These are phyloP conservation scores for Darevskia nairensis DNA, from an alignment of 2,797 vertebrate species.

Conservation along the genomic window DNA sequence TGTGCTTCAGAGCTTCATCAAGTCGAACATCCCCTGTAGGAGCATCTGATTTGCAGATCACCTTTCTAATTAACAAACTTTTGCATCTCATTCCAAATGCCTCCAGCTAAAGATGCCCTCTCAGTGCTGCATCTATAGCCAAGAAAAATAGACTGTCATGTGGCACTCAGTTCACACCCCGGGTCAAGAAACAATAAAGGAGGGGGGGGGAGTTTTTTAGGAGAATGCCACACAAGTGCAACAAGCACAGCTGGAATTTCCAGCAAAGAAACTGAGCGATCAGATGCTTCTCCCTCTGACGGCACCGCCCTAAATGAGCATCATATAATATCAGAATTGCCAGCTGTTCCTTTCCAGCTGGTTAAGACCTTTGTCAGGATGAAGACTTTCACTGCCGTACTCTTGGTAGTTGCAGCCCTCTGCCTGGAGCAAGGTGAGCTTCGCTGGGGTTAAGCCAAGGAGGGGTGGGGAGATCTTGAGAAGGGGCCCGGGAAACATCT, in stretches of 20 bases:
- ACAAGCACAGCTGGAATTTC: not conserved
- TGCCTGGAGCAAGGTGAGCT: slow-evolving; percentile 13
- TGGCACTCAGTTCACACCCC: not conserved
- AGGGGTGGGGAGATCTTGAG: not conserved
- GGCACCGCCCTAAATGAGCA: not conserved
- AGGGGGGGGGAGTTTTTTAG: not conserved
- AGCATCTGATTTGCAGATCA: slow-evolving; percentile 96
- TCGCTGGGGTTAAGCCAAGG: not conserved
- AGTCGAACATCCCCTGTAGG: slow-evolving; percentile 95
- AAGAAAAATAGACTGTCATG: too few relatives aligned
- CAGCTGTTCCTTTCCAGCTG: not conserved
- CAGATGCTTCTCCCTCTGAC: not conserved
- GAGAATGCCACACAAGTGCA: not conserved
- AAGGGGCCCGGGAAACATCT: not conserved
- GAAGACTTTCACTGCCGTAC: not conserved
- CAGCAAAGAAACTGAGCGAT: not conserved
- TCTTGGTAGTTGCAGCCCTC: not conserved
- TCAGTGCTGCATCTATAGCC: too few relatives aligned
- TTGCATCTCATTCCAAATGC: too few relatives aligned
- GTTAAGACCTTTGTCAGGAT: not conserved
- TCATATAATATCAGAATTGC: not conserved
- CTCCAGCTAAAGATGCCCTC: too few relatives aligned
- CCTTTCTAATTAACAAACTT: slow-evolving; percentile 76
- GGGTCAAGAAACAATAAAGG: not conserved
- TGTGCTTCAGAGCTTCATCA: slow-evolving; percentile 96